Base-by-base conservation (phyloP, 2,113 vertebrate species). In the Stigmatopora argus region DNA sequence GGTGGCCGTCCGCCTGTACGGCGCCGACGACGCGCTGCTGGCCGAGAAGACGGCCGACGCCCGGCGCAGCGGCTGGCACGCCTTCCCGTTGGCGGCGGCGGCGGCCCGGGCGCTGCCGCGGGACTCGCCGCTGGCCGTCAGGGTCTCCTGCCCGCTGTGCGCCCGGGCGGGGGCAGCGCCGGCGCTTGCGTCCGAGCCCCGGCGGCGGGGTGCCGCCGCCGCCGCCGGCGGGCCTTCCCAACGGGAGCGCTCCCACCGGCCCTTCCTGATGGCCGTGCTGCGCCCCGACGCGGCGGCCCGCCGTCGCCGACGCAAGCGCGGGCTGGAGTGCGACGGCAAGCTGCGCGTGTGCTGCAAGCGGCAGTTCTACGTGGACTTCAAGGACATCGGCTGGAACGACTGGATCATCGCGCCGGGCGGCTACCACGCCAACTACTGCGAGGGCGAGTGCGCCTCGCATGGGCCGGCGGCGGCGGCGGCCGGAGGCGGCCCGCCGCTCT, bases 351-450 rank as follows among this genome's bases (percentile, higher is more conserved):
- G 97, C 89, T 99, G 97, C 90, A 97, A 98, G 75, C 94, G 96
- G 19, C 94, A 98, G 74, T 98, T 99, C 86, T 96, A 92, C 61
- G 94, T 99, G 61, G 96, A 95, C 80, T 99, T 99, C 89, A 97
- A 96, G 78, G 96, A 98, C 89, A 98, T 99, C 58, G 95, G 95
- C 71, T 99, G 97, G 97, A 96, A 92, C 59, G 96, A 99, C 90
- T 99, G 97, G 97, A 99, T 99, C 87, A 98, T 99, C 44, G 97
- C 97, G 1, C 97, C 97, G 2, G 81, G 92, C 0, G 96, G 96
- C 48, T 99, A 99, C 76, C 95, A 97, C 0, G 97, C 95, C 87
- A 99, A 99, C 89, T 99, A 98, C 89, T 99, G 97, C 0, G 96
- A 98, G 90, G 97, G 97, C 0, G 96, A 98, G 74, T 99, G 97